These are phyloP conservation scores for Oscheius sp. DNA, from an alignment of 2,888 invertebrate species.

Conservation along the genomic window DNA sequence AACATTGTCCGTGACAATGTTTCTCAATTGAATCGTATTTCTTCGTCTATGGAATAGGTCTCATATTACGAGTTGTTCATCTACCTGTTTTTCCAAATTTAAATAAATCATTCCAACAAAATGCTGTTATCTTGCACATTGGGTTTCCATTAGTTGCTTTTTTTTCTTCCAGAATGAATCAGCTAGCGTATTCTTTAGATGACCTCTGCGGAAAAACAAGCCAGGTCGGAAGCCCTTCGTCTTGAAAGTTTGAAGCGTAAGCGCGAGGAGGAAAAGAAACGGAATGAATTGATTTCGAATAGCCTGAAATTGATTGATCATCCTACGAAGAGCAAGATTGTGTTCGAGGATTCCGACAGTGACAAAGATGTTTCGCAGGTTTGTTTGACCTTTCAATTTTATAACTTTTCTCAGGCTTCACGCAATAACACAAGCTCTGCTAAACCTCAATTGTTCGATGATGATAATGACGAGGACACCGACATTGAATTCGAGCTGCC, in stretches of 20 bases:
- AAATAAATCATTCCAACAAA: conserved; percentile 1
- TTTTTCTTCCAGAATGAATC: not conserved
- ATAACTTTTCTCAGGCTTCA: not conserved
- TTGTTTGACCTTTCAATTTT: not conserved
- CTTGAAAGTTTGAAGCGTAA: conserved; percentile 43
- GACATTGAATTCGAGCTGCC: not conserved
- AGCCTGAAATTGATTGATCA: not conserved
- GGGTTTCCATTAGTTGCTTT: not conserved
- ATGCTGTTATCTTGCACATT: not conserved
- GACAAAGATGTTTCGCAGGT: conserved; percentile 30
- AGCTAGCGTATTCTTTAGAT: not conserved
- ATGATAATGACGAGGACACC: not conserved
- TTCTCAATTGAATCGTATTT: conserved; percentile 32
- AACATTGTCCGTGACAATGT: conserved; percentile 34
- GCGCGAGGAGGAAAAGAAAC: conserved; percentile 38
- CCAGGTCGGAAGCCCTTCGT: conserved; percentile 45
- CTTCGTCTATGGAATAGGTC: conserved; percentile 9
- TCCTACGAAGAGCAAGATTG: conserved; percentile 43
- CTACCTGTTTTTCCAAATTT: not conserved
- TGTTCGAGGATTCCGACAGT: conserved; percentile 53
- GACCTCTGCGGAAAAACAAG: conserved; percentile 43
- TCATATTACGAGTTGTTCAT: not conserved
- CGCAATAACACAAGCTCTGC: no score
- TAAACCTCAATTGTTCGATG: not conserved
- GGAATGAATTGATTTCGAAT: conserved; percentile 25